These are phyloP conservation scores for Echiichthys vipera DNA, from an alignment of 2,797 vertebrate species.

Conservation along the genomic window DNA sequence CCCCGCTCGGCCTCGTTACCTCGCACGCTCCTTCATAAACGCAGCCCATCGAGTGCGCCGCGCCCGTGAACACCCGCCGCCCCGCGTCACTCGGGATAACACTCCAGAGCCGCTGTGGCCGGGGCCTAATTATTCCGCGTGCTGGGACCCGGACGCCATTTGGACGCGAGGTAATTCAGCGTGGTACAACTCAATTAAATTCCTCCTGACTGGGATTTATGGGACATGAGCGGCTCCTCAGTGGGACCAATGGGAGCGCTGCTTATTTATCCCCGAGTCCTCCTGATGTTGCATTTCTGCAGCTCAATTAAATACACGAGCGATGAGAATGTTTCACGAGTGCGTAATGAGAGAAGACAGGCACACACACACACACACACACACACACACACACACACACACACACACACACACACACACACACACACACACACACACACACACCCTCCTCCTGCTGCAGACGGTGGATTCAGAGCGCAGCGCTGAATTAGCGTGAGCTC, in stretches of 20 bases:
- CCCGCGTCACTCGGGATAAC: conserved; percentile 91
- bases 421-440: no score
- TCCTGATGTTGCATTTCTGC: conserved; percentile 90
- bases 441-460: no score
- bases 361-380: neutral
- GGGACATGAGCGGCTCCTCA: conserved; percentile 90
- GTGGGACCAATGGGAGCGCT: conserved; percentile 90
- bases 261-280: conserved; percentile 89
- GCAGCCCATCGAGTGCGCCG: conserved; percentile 84
- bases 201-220: conserved; percentile 93
- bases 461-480: no score
- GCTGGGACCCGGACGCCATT: conserved; percentile 91
- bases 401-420: no score
- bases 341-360: neutral
- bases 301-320: conserved; percentile 90
- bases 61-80: conserved; percentile 83
- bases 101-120: conserved; percentile 89
- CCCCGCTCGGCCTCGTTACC: conserved; percentile 47
- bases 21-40: conserved; percentile 77
- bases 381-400: neutral
- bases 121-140: conserved; percentile 93
- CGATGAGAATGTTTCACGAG: conserved; percentile 84
- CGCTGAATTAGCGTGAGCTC: no score
- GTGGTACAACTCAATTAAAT: conserved; percentile 93
- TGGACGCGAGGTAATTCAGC: conserved; percentile 93